phyloP scores from a whole-genome alignment of 2,113 vertebrate species.

The Mixornis gularis region DNA sequence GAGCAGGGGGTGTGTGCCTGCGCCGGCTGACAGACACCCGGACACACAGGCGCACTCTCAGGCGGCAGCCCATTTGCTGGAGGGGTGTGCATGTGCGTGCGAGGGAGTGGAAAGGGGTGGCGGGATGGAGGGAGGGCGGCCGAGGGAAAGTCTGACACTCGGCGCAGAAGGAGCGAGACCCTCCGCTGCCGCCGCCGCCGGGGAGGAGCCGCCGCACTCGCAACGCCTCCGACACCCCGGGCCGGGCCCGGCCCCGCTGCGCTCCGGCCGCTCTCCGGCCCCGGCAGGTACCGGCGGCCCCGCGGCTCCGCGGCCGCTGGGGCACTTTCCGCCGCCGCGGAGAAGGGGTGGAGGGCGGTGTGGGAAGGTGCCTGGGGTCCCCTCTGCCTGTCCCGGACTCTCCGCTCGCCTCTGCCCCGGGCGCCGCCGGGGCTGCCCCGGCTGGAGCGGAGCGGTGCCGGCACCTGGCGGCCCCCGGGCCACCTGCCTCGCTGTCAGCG shows the following conservation, averaged over 20 bases:
- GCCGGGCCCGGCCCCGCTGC: neutral
- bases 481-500: neutral
- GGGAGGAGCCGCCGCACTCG: neutral
- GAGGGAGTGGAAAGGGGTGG: conserved; percentile 58
- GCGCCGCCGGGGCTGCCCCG: neutral
- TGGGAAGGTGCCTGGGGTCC: neutral
- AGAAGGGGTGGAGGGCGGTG: neutral
- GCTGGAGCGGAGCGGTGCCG: neutral
- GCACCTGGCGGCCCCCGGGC: neutral
- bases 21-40: neutral
- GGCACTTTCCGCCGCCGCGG: neutral
- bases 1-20: neutral
- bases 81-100: conserved; percentile 47
- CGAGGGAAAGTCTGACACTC: conserved; percentile 47
- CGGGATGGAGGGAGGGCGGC: conserved; percentile 40
- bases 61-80: conserved; percentile 49
- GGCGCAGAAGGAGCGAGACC: conserved; percentile 42
- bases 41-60: neutral
- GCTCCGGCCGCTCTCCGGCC: neutral
- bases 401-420: neutral
- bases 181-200: neutral
- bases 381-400: neutral
- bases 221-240: neutral
- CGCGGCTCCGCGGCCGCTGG: neutral
- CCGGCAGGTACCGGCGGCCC: neutral